Base-by-base conservation (phyloP, 1,140 invertebrate species). In the Reticulitermes speratus region DNA sequence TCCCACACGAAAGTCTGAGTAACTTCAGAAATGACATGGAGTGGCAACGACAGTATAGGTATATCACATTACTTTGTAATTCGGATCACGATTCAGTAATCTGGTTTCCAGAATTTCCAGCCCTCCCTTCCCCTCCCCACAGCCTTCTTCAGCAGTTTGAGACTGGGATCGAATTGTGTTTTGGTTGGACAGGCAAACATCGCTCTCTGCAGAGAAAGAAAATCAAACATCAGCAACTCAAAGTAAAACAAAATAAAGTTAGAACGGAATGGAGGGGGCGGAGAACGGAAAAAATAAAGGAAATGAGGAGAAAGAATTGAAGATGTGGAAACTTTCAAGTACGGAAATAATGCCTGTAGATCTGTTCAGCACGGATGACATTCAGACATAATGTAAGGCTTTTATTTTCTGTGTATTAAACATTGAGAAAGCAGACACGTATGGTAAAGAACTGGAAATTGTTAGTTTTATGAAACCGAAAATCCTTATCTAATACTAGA, bases 181-280 rank as follows among this genome's bases (percentile, higher is more conserved):
- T 75, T 75, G 65, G 65, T 75, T 75, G 65, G n/a, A 75, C 25
- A 75, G n/a, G 65, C n/a, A 75, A 75, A 75, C 65, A 75, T 75
- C 25, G n/a, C 65, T 75, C 65, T 30, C 8, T 9, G 25, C 14
- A 75, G 65, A 30, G 14, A 55, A 55, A 55, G 52, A 55, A 75
- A 75, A 75, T 75, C 65, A 75, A 75, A 75, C 65, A 75, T 75
- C 65, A 75, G n/a, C 65, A 75, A 75, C 65, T 75, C 65, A 30
- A 75, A 75, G 65, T 75, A 75, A 75, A 75, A 30, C 65, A 75
- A 75, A 75, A 75, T 30, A 6, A 75, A 75, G 65, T 75, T 75
- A 75, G 65, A 7, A 14, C 6, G 14, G 19, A 16, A 55, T 0
- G 11, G 19, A 21, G 52, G 52, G 19, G 19, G 5, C 38, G 52